phyloP scores from a whole-genome alignment of 2,797 vertebrate genomes.

The Paratrypauchen microcephalus region DNA sequence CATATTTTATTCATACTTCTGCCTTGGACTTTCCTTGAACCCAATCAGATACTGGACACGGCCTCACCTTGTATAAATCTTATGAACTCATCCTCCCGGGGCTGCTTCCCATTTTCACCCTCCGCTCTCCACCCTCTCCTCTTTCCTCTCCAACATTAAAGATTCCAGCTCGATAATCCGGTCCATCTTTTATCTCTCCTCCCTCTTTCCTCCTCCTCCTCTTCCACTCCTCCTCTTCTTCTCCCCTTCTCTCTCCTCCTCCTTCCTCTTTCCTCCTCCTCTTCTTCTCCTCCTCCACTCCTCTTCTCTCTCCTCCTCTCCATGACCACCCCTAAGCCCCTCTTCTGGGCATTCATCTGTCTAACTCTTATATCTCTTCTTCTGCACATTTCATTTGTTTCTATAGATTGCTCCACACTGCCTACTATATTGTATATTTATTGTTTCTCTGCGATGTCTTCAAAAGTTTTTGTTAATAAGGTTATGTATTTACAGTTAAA shows the following conservation, averaged over 20 bases:
- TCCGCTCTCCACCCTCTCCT: conserved; percentile 27
- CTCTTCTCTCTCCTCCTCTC: neutral
- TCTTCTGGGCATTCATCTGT: neutral
- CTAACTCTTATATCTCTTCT: neutral
- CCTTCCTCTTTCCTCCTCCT: neutral
- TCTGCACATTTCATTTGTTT: too few relatives aligned
- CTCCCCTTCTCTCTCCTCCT: neutral
- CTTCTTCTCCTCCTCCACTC: too few relatives aligned
- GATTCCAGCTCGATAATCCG: conserved; percentile 23
- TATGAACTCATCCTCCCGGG: conserved; percentile 8
- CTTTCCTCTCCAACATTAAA: conserved; percentile 23
- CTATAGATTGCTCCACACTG: too few relatives aligned
- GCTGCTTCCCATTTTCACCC: conserved; percentile 13
- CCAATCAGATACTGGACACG: conserved; percentile 15
- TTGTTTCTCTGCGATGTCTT: too few relatives aligned
- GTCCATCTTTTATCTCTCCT: conserved; percentile 38
- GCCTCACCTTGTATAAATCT: conserved; percentile 20
- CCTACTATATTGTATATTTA: too few relatives aligned
- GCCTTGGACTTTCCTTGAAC: conserved; percentile 3
- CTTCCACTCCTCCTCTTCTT: too few relatives aligned
- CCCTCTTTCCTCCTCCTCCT: neutral
- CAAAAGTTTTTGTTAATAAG: too few relatives aligned
- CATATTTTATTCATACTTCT: neutral
- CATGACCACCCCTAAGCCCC: conserved; percentile 31
- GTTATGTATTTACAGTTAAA: too few relatives aligned